Base-by-base conservation (phyloP, 1,140 invertebrate species). In the Brachystomella parvula region DNA sequence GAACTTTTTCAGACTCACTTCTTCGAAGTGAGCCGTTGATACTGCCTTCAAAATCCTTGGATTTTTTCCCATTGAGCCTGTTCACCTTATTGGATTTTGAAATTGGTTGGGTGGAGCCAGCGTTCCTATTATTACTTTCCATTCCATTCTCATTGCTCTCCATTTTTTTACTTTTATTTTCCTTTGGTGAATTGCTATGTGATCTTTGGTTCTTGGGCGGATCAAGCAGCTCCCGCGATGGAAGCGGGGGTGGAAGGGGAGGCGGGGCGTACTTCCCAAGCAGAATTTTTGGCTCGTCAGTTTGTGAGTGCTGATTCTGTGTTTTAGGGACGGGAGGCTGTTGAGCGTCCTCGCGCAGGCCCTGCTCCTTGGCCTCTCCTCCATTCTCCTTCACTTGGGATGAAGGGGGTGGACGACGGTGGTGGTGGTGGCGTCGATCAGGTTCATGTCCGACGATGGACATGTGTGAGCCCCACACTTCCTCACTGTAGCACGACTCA, bases 181-280 rank as follows among this genome's bases (percentile, higher is more conserved):
- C 35, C 19, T 6, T 9, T 6, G 35, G 19, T 39, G 35, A 39
- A 39, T 9, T 39, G 6, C 35, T 19, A 6, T 6, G 35, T 9
- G 35, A 39, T 6, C 19, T 39, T 39, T 39, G 35, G 19, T 19
- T 39, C 35, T 39, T 39, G 35, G 19, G 6, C 19, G 35, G 19
- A 39, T 39, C 19, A 19, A 9, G 35, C 29, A 3, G 17, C 74
- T 12, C 75, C 74, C 6, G 75, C 74, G 53, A 77, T 77, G 63
- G 77, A 77, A 31, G 78, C 75, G 35, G 79, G 78, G 0, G 80
- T 78, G 28, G 64, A 15, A 49, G 79, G 71, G 3, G 79, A 77
- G 1, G 77, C 75, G 33, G 76, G 76, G 64, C 77, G 64, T 76
- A 76, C 28, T 76, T 76, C 2, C 76, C 77, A 24, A 77, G 81